phyloP scores from a whole-genome alignment of 1,140 invertebrate species.

The Xylocopa sonorina region DNA sequence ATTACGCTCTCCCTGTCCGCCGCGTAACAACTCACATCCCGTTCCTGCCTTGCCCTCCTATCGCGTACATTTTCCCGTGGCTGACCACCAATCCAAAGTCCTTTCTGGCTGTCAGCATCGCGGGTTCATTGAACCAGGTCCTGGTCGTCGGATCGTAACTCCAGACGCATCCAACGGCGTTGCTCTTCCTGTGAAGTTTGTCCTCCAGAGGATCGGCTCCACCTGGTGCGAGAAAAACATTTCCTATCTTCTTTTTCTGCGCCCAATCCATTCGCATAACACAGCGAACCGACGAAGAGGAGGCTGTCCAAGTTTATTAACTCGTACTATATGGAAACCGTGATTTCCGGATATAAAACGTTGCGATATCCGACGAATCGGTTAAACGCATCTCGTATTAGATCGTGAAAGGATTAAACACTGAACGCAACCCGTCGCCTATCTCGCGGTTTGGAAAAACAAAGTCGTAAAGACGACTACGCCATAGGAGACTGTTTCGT shows the following conservation, averaged over 20 bases:
- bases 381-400: no score
- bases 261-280: no score
- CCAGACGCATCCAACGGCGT: constrained; percentile 84
- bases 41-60: constrained; percentile 85
- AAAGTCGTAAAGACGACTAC: constrained; percentile 24
- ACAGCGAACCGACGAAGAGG: no score
- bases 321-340: no score
- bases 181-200: constrained; percentile 80
- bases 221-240: constrained; percentile 75
- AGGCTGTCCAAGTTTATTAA: no score
- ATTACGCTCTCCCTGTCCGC: constrained; percentile 16
- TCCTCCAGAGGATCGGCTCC: constrained; percentile 84
- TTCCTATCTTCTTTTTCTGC: not conserved
- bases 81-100: constrained; percentile 84
- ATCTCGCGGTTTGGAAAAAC: constrained; percentile 7
- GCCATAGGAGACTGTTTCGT: not conserved
- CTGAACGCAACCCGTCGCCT: not conserved
- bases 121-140: constrained; percentile 84
- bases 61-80: constrained; percentile 83
- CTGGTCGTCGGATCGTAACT: constrained; percentile 84
- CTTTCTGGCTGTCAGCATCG: constrained; percentile 82
- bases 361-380: no score
- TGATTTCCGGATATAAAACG: no score
- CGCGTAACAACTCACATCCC: constrained; percentile 78
- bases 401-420: not conserved